A percentile compares a stretch with the other conserved stretches of the same genome.
phyloP scores from a whole-genome alignment of 2,113 vertebrate genomes.

The Salminus brasiliensis region DNA sequence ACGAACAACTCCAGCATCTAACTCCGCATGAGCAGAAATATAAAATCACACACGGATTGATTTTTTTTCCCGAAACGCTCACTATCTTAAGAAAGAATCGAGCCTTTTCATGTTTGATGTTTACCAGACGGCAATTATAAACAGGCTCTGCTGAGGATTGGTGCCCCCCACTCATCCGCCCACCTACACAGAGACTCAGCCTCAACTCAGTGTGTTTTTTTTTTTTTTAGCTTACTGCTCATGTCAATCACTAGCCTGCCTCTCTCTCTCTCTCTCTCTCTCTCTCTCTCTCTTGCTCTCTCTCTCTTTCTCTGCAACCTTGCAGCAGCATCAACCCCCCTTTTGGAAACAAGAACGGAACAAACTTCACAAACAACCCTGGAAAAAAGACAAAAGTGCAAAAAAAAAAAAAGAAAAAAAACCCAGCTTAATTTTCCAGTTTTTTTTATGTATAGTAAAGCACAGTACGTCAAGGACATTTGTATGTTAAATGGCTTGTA shows the following conservation, averaged over 20 bases:
- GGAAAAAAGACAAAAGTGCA: not conserved
- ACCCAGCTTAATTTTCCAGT: conserved; percentile 10
- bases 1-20: conserved; percentile 22
- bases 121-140: conserved; percentile 62
- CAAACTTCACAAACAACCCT: conserved; percentile 30
- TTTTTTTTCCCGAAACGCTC: conserved; percentile 24
- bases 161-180: conserved; percentile 60
- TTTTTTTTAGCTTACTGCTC: conserved; percentile 50
- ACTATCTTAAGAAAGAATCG: conserved; percentile 50
- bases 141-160: conserved; percentile 57
- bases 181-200: conserved; percentile 47
- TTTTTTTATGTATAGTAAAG: not conserved
- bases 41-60: conserved; percentile 39
- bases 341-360: conserved; percentile 26
- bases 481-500: too few relatives aligned
- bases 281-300: conserved; percentile 38
- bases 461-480: too few relatives aligned
- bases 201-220: conserved; percentile 22
- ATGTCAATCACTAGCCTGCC: conserved; percentile 54
- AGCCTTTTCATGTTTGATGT: conserved; percentile 57
- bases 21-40: conserved; percentile 16
- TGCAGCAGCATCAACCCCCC: conserved; percentile 24
- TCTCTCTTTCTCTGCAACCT: conserved; percentile 31
- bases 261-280: conserved; percentile 37
- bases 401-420: too few relatives aligned